Percentiles rank a stretch among this genome's conserved stretches.
Conservation (phyloP, 2,888 invertebrate species). For the Polydrusus cervinus region DNA sequence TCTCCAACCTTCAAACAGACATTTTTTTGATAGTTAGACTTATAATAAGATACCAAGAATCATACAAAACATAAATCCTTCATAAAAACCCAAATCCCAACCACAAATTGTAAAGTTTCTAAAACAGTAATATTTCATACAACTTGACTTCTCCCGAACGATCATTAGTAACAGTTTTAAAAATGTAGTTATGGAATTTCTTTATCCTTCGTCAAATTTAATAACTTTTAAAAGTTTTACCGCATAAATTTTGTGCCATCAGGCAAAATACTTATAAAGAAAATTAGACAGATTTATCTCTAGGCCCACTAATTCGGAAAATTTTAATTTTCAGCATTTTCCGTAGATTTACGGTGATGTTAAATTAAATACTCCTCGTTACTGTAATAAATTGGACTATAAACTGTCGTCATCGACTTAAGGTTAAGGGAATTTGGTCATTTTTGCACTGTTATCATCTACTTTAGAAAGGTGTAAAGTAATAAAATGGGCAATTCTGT, state of each 20-base stretch:
- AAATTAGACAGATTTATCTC: conserved; percentile 42
- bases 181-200: conserved; percentile 48
- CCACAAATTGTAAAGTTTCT: conserved; percentile 17
- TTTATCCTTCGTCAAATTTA: conserved; percentile 48
- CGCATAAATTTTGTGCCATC: conserved; percentile 41
- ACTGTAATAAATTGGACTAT: neutral
- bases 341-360: conserved; percentile 24
- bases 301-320: conserved; percentile 33
- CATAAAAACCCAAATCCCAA: neutral
- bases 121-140: conserved; percentile 28
- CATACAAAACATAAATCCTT: neutral
- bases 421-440: neutral
- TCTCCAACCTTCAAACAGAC: no score
- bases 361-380: conserved; percentile 24
- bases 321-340: conserved; percentile 32
- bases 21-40: no score
- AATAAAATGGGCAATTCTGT: no score
- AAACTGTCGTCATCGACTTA: neutral
- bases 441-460: no score
- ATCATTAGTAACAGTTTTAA: conserved; percentile 38
- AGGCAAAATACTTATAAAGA: conserved; percentile 41
- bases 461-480: no score
- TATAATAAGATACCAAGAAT: no score
- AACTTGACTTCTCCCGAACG: conserved; percentile 5
- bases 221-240: conserved; percentile 49